Evolutionary conservation across 1,140 invertebrate species (phyloP), one percentile per base, ranked within the genome.

Genomic region (Dendroctonus ponderosae): DNA sequence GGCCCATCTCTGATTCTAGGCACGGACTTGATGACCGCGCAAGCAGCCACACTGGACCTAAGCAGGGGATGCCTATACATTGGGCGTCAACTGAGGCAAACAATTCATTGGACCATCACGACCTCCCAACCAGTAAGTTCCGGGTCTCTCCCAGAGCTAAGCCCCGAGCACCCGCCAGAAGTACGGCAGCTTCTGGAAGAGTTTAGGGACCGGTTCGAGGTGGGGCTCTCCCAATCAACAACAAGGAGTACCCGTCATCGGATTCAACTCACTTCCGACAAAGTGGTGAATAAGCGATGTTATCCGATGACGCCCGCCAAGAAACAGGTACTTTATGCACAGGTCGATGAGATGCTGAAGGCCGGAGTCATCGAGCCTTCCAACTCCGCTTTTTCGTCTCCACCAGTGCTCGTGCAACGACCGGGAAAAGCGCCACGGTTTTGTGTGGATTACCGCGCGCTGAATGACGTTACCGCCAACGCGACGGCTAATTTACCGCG

Each of bases 381-480:
- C 9, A 26, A 14, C 0, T 66, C 61, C 39, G 15, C 42, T 0
- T 73, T 68, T 26, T 56, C 39, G 14, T 66, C 58, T 0, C 68
- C 72, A 1, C 26, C 68, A 0, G 70, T 72, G 6, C 41, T 72
- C 0, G 71, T 74, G 0, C 37, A 38, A 6, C 71, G 68, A 44
- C 71, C 73, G 26, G 68, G 69, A 39, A 72, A 70, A 0, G 50
- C 50, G 12, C 53, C 51, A 9, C 62, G 74, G 9, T 71, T 77
- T 39, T 77, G 73, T 26, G 48, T 74, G 0, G 72, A 76, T 48
- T 75, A 73, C 51, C 59, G 77, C 0, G 26, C 63, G 7, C 46
- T 85, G 0, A 85, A 85, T 67, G 39, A 54, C 0, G 69, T 79
- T 0, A 83, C 78, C 0, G 68, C 67, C 7, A 66, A 70, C 14